phyloP scores from a whole-genome alignment of 2,113 vertebrate species.

The Cricetomys ansorgei region DNA sequence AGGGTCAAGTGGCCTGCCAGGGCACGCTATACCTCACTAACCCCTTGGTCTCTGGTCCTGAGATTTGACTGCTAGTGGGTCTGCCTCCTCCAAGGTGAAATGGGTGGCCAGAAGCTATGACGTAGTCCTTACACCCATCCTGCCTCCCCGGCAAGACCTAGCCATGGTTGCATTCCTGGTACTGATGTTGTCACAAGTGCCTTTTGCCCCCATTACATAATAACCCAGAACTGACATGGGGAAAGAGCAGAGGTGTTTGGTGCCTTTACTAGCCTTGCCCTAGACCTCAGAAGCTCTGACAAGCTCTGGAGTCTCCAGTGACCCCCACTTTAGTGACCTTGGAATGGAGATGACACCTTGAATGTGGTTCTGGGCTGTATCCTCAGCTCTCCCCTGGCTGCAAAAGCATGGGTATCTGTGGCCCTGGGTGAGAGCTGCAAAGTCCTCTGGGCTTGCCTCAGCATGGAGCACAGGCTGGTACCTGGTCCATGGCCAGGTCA shows the following conservation, averaged over 20 bases:
- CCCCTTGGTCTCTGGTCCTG: not conserved
- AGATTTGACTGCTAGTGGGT: rapidly evolving
- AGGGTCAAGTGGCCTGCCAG: not conserved
- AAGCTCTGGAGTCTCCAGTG: not conserved
- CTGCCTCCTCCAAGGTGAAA: not conserved
- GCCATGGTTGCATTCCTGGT: not conserved
- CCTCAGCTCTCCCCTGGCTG: not conserved
- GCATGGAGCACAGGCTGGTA: too few relatives aligned
- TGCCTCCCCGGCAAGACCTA: rapidly evolving
- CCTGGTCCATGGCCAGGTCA: not conserved
- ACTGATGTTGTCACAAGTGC: conserved; percentile 5
- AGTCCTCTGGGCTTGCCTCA: too few relatives aligned
- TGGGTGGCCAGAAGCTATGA: rapidly evolving
- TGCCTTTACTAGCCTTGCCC: conserved; percentile 5
- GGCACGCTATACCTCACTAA: not conserved
- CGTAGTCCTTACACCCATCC: not conserved
- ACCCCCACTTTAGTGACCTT: not conserved
- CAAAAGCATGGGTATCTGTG: not conserved
- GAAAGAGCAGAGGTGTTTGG: not conserved
- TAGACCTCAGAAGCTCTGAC: not conserved
- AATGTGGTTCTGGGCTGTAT: not conserved
- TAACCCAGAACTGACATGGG: conserved; percentile 36
- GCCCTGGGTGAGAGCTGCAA: rapidly evolving
- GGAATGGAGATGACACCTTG: not conserved
- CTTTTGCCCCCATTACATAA: conserved; percentile 19